phyloP scores from a whole-genome alignment of 2,113 vertebrate genomes.

The Rhinichthys klamathensis region DNA sequence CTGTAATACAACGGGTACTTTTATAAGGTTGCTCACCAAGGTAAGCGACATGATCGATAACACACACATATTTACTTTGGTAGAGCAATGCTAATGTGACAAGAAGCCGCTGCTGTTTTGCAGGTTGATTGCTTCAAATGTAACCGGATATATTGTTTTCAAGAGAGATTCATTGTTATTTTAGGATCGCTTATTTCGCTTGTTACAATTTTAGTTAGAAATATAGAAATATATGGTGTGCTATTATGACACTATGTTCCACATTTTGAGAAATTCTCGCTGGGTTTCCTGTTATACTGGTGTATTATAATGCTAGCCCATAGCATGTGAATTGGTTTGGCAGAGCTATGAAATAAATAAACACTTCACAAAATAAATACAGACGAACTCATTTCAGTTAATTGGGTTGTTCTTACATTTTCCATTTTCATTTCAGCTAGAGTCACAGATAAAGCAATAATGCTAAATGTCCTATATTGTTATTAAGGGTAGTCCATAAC shows the following conservation, averaged over 20 bases:
- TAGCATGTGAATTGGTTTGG: background rate
- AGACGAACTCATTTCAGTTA: background rate
- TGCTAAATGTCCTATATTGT: background rate
- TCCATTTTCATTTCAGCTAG: background rate
- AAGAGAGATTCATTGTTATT: background rate
- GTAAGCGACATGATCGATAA: background rate
- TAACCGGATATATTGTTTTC: background rate
- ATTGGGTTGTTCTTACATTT: background rate
- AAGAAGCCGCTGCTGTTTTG: background rate
- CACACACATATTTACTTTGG: background rate
- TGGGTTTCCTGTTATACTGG: background rate
- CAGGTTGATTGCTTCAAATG: background rate
- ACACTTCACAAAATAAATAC: background rate
- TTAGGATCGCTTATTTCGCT: background rate
- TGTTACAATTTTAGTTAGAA: background rate
- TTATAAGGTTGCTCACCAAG: background rate
- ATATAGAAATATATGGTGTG: background rate
- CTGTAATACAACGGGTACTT: background rate
- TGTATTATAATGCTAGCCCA: constrained; percentile 3
- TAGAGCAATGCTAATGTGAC: background rate
- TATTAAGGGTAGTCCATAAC: background rate
- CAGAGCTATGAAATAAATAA: background rate
- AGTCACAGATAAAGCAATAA: background rate
- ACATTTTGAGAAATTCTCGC: background rate
- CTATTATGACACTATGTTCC: background rate